Conservation (phyloP, 2,888 invertebrate species). For the Platynereis dumerilii region DNA sequence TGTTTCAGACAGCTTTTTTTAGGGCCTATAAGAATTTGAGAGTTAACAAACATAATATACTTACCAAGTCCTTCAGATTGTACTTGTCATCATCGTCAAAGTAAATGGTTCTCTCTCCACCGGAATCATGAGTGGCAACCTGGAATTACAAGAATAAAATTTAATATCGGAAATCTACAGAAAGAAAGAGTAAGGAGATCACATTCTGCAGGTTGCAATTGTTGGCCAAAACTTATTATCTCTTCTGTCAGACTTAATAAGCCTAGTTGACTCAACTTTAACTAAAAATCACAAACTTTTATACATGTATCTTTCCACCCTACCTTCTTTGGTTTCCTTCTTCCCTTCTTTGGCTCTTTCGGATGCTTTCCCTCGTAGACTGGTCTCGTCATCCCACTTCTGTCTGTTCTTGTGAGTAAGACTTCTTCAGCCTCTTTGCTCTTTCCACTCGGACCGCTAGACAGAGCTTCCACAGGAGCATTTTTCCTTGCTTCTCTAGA, state of each 20-base stretch:
- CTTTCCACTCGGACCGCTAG: slow-evolving; percentile 48
- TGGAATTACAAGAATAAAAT: slow-evolving; percentile 31
- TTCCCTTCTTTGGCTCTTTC: slow-evolving; percentile 32
- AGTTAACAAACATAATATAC: no score
- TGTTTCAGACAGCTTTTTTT: no score
- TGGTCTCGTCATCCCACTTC: slow-evolving; percentile 70
- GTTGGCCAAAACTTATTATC: no score
- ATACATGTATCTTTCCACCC: slow-evolving; percentile 23
- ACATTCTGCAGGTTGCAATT: no score
- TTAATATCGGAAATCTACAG: no score
- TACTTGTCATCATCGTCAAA: slow-evolving; percentile 90
- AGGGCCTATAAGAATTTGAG: no score
- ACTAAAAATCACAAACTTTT: no score
- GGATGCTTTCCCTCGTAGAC: slow-evolving; percentile 34
- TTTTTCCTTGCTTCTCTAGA: slow-evolving; percentile 68
- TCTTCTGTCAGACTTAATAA: no score
- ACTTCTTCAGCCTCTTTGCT: slow-evolving; percentile 47
- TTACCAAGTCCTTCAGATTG: slow-evolving; percentile 80
- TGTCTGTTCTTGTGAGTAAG: slow-evolving; percentile 51
- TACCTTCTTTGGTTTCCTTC: slow-evolving; percentile 48
- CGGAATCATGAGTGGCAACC: slow-evolving; percentile 73
- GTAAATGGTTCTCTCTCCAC: slow-evolving; percentile 79
- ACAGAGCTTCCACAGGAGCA: slow-evolving; percentile 33
- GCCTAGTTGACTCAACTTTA: no score
- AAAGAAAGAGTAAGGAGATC: no score